Evolutionary conservation across 1,140 invertebrate species (phyloP), one percentile per base, ranked within the genome.

Genomic region (Schmidtea mediterranea): DNA sequence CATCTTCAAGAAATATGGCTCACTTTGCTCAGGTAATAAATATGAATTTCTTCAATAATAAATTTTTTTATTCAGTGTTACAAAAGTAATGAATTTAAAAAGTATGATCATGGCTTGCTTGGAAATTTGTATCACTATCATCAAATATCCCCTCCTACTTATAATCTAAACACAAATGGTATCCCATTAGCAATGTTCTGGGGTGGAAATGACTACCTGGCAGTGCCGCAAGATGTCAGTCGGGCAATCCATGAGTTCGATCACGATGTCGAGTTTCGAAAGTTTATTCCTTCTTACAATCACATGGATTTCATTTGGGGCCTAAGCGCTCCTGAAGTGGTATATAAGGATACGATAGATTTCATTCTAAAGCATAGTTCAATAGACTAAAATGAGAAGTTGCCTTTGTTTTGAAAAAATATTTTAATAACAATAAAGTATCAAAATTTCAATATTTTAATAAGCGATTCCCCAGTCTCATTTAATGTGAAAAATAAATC

Each of bases 1-100:
- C 80, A 0, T 79, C 81, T 0, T 72, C 74, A 0, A 74, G 74
- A 57, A 80, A 81, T 55, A 57, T 86, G 10, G 65, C 77, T n/a
- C 69, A 73, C 52, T 72, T 58, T 55, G 65, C 58, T 19, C 70
- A 72, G 57, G 62, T 70, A 46, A 36, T 54, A 43, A n/a, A n/a
- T n/a, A n/a, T n/a, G n/a, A n/a, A n/a, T n/a, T n/a, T n/a, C n/a
- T n/a, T n/a, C n/a, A n/a, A n/a, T n/a, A n/a, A n/a, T n/a, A 6
- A 16, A 37, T 22, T 32, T 41, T 36, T 19, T 37, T 24, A 48
- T 50, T n/a, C 45, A 61, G 57, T 52, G 36, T 5, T 51, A 57
- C 1, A 50, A 51, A 19, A 47, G 47, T 38, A 53, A 57, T 8
- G 52, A 55, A n/a, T 66, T 58, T 48, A 55, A 58, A 53, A 66